Evolutionary conservation across 2,113 vertebrate species (phyloP), one percentile per base, ranked within the genome.

Genomic region (Haplochromis burtoni): DNA sequence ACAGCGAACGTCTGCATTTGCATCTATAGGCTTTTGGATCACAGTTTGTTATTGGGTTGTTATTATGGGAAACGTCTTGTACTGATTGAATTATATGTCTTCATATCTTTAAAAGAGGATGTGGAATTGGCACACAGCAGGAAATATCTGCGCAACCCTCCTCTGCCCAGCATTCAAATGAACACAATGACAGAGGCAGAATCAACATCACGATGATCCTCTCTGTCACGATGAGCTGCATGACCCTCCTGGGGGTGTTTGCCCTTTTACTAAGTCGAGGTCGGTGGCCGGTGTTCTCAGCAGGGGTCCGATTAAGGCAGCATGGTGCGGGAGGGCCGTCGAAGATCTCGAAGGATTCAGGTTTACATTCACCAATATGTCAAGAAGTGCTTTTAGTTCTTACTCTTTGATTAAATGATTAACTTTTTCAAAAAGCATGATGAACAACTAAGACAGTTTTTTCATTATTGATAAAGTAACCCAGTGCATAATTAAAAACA

Each of bases 161-260:
- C 54, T 82, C 83, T 89, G 7, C 85, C 82, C 86, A 57, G 81
- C 51, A 26, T 85, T 83, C 63, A 47, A 88, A 81, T 26, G 19
- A 55, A 89, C 73, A 29, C 59, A 66, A 57, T 88, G 91, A 87
- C 89, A 61, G 68, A 91, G 68, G 83, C 51, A 63, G 83, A 80
- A 82, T 89, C 86, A 89, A 78, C 89, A 84, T 90, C 91, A 88
- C 78, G 85, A 92, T 49, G 85, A 89, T 85, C 55, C 47, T 88
- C 85, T 87, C 89, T 57, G 82, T 83, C 88, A 88, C 85, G 80
- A 92, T 90, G 92, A 85, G 68, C 84, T 81, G 80, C 57, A 83
- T 88, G 86, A 89, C 91, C 93, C 93, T 94, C 95, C 76, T 82
- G 90, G 91, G 90, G 94, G 87, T 81, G 68, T 93, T 92, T 95